Evolutionary conservation across 2,797 vertebrate species (phyloP), one percentile per base, ranked within the genome.

Genomic region (Eulemur mongoz): DNA sequence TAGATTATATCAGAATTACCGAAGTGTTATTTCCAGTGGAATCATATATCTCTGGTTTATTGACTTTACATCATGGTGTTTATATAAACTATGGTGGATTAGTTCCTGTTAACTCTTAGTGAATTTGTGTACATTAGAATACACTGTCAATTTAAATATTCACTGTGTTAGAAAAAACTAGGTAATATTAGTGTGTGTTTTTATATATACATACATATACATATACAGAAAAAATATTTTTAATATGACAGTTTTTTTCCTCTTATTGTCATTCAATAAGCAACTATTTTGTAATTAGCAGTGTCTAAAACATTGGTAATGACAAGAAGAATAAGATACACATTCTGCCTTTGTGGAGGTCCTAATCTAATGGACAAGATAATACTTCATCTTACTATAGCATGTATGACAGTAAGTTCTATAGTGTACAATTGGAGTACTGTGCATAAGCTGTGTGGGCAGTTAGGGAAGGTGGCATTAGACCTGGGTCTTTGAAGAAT

Each of bases 131-230:
- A 69, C 4, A 23, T 87, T 90, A 75, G 40, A 89, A 50, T 89
- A 48, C 18, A 35, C 67, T 85, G 59, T 92, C 59, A 92, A 27
- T 93, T 35, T 95, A 90, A 83, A 65, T 92, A 92, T 73, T 96
- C 23, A 63, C n/a, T 61, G 0, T 63, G 5, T 91, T 85, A 82
- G 27, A 80, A 93, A 87, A 61, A 81, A 89, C 48, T 89, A 85
- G 40, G 7, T 91, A 69, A 79, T 69, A 30, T 72, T 89, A 73
- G 14, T 70, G 10, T 38, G 1, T 43, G 3, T 54, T 48, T 92
- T 17, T 57, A 30, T 72, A 23, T 93, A 8, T 25, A 30, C 20
- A 80, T 20, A 76, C 0, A 12, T 45, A 76, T 22, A 65, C 20
- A 76, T 48, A 57, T 38, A 30, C 20, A 59, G 30, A 70, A 83